Evolutionary conservation across 2,888 invertebrate genomes (phyloP).

Genomic region (Schizaphis graminum): DNA sequence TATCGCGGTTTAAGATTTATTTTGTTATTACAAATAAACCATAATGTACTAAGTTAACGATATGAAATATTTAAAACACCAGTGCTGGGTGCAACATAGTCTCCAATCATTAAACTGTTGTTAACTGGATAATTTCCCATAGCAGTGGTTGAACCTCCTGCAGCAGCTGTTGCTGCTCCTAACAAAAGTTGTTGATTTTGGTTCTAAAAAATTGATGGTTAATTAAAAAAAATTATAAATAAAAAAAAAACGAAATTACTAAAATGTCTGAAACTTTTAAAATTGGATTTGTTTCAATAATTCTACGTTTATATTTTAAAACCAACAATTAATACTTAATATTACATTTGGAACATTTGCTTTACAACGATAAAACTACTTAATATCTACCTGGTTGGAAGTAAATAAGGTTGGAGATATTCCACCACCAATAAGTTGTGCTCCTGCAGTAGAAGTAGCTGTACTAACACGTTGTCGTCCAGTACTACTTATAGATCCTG

Average conservation of each 20-base stretch:
- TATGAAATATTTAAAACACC: constrained; percentile 68
- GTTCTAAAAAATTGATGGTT: constrained; percentile 47
- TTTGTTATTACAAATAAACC: constrained; percentile 8
- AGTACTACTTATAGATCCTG: constrained; percentile 77
- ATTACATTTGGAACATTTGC: neutral
- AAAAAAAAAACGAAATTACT: constrained; percentile 6
- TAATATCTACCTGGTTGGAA: constrained; percentile 47
- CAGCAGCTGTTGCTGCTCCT: constrained; percentile 19
- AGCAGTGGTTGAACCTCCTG: constrained; percentile 32
- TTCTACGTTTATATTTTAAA: constrained; percentile 34
- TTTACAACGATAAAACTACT: neutral
- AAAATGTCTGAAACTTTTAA: neutral
- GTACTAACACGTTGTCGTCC: constrained; percentile 75
- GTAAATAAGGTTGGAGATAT: constrained; percentile 74
- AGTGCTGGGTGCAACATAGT: constrained; percentile 74
- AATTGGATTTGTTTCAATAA: neutral
- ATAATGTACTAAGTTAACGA: constrained; percentile 22
- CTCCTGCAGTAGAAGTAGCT: constrained; percentile 75
- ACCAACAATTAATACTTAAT: neutral
- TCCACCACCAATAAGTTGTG: constrained; percentile 79
- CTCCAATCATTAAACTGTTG: constrained; percentile 82
- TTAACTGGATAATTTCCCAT: constrained; percentile 76
- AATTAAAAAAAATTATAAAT: constrained; percentile 28
- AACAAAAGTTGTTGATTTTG: constrained; percentile 51
- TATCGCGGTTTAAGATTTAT: neutral